Base-by-base conservation (phyloP, 2,888 invertebrate genomes). In the Himalopsyche kuldschensis region DNA sequence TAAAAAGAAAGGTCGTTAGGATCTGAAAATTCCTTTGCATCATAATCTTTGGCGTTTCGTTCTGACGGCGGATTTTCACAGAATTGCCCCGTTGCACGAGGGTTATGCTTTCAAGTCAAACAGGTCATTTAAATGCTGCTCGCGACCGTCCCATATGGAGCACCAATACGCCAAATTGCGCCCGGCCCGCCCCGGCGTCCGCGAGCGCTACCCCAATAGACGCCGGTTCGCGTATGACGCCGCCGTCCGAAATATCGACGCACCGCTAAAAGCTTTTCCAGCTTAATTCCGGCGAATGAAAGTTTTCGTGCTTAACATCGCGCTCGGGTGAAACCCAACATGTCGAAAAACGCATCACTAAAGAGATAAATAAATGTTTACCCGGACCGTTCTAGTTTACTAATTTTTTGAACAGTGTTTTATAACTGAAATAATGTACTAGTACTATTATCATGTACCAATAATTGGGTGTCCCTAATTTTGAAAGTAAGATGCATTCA, bases 161-260 rank as follows among this genome's bases (percentile, higher is more conserved):
- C 80, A 69, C 81, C 82, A 81, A 84, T 82, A 82, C 82, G 82
- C 81, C 81, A 84, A 84, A 84, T 84, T 82, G 82, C 84, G n/a
- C n/a, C 76, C 41, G 41, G 41, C 80, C 75, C 69, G 69, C 69
- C 20, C 69, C 69, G 69, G 15, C 41, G 41, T 41, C 41, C 41
- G 41, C 41, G 41, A 41, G 41, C 24, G 69, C 30, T 27, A 69
- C 69, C 27, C 69, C 69, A 69, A 69, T 69, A 69, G 69, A 69
- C 30, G 69, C 69, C 30, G 69, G 69, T 27, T 69, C 69, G 69
- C 69, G 17, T 31, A 80, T 41, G n/a, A 41, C 75, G 75, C 80
- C 80, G 41, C 46, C 75, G 75, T 80, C 75, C 46, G 32, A 80
- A 80, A 80, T 46, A 80, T 46, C 35, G 63, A 79, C 69, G 69